These are phyloP conservation scores for Drosophila gunungcola DNA, from an alignment of 1,140 invertebrate genomes.

Conservation along the genomic window DNA sequence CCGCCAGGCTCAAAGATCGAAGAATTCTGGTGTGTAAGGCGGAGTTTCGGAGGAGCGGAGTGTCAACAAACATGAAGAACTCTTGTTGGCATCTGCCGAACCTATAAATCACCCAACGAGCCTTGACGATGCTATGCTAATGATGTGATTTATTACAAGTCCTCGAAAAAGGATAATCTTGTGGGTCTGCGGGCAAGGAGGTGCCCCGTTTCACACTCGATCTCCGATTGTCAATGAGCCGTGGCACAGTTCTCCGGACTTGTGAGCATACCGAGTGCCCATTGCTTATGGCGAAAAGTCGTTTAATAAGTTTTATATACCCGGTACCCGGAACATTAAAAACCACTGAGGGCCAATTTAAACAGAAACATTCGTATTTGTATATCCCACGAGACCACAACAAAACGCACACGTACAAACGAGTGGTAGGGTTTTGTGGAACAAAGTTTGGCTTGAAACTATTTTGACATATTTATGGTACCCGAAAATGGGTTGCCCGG, in stretches of 20 bases:
- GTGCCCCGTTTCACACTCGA: constrained; percentile 75
- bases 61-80: constrained; percentile 70
- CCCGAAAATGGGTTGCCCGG: constrained; percentile 45
- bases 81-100: constrained; percentile 14
- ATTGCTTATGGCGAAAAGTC: constrained; percentile 53
- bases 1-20: constrained; percentile 6
- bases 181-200: constrained; percentile 31
- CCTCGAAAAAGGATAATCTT: constrained; percentile 42
- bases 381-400: constrained; percentile 65
- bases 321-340: constrained; percentile 26
- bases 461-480: constrained; percentile 78
- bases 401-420: constrained; percentile 23
- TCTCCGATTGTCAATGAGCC: constrained; percentile 59
- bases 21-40: constrained; percentile 9
- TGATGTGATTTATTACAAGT: constrained; percentile 77
- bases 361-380: constrained; percentile 35
- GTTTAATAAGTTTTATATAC: constrained; percentile 60
- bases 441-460: constrained; percentile 53
- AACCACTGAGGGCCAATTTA: constrained; percentile 47
- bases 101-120: constrained; percentile 63
- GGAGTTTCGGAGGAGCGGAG: constrained; percentile 17
- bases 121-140: constrained; percentile 62
- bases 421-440: constrained; percentile 2
- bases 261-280: constrained; percentile 44
- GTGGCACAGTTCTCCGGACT: constrained; percentile 30